These are phyloP conservation scores for Cosmia pyralina DNA, from an alignment of 2,888 invertebrate species.

Conservation along the genomic window DNA sequence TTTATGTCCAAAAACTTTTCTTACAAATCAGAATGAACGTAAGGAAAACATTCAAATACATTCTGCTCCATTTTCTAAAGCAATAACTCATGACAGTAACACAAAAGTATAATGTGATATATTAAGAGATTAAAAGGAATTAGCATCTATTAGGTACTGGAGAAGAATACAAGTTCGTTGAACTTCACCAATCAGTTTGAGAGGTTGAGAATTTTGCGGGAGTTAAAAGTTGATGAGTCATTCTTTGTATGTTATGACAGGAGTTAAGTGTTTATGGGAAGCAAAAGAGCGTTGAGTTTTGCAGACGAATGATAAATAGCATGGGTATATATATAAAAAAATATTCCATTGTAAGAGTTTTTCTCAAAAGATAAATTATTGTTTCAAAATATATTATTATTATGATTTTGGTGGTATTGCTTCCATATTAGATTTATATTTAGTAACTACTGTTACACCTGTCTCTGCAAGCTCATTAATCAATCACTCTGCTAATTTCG, in stretches of 20 bases:
- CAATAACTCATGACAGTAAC: conserved; percentile 40
- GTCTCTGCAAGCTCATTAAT: conserved; percentile 8
- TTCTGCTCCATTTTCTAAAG: conserved; percentile 15
- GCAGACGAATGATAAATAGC: conserved; percentile 7
- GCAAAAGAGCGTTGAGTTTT: conserved; percentile 10
- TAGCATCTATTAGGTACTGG: conserved; percentile 41
- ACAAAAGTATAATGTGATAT: conserved; percentile 38
- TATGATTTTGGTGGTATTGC: too few species aligned
- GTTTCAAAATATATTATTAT: too few species aligned
- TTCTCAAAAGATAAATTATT: too few species aligned
- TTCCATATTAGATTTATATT: not conserved
- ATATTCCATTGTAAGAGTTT: too few species aligned
- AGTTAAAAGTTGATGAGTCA: conserved; percentile 56
- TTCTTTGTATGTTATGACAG: conserved; percentile 44
- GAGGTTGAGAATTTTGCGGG: conserved; percentile 16
- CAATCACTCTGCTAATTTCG: conserved; percentile 15
- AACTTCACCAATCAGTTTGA: conserved; percentile 49
- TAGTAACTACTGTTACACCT: not conserved
- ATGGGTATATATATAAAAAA: too few species aligned
- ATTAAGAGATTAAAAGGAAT: conserved; percentile 57
- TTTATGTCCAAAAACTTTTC: conserved; percentile 33
- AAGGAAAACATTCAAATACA: conserved; percentile 23
- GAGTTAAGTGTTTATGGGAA: conserved; percentile 17
- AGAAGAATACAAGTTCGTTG: conserved; percentile 39
- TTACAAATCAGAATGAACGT: conserved; percentile 42